Base-by-base conservation (phyloP, 2,797 vertebrate species). In the Holocentrus rufus region DNA sequence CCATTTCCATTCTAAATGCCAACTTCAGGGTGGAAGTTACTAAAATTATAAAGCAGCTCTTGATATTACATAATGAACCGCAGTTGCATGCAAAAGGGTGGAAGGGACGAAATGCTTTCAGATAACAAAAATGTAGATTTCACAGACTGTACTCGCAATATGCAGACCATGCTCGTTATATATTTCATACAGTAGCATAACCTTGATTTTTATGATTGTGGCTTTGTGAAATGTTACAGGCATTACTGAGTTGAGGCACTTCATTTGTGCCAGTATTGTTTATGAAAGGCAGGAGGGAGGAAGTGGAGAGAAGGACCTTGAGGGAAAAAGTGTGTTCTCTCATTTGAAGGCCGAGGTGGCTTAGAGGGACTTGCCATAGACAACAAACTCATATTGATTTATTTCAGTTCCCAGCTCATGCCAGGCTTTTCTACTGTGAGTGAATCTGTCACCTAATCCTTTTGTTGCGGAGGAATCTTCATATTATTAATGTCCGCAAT, bases 161-260 rank as follows among this genome's bases (percentile, higher is more conserved):
- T n/a, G 27, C 22, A 27, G 34, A 10, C 6, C 14, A 7, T 15
- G 36, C 30, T 55, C 63, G 47, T 63, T 60, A 31, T 36, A 27
- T 47, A 50, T 58, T 44, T 65, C 20, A 76, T 13, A 15, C 39
- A 55, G 25, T 20, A 15, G 9, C 46, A 11, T 4, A n/a, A 65
- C 69, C 72, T 63, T 75, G 56, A 73, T 80, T 83, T 69, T 58
- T 55, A 57, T 54, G 17, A 44, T 50, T 30, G 65, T 44, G 68
- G 9, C 64, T 86, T 69, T 61, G 71, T 65, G 56, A 69, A 73
- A 81, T 62, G 61, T 76, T 31, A 5, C 75, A 72, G 36, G 53
- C 58, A 85, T 87, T 84, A 78, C 70, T 83, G 73, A 83, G 77
- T 44, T 17, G 39, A 80, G 63, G 65, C 79, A 59, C 79, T 73